Base-by-base conservation (phyloP, 1,140 invertebrate genomes). In the Mamestra configurata region DNA sequence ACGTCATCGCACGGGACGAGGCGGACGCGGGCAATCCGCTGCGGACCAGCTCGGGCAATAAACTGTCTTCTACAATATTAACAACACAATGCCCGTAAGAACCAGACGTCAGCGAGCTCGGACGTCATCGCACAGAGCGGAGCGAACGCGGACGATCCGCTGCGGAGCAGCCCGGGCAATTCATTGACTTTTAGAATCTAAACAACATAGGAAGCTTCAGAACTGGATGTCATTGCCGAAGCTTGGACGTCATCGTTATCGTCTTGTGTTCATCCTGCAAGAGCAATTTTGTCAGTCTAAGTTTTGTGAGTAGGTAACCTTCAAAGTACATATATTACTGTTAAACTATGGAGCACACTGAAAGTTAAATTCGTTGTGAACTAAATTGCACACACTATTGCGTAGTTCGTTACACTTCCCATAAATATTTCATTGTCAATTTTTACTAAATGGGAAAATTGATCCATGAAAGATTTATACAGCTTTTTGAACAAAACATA, bases 401-500 rank as follows among this genome's bases (percentile, higher is more conserved):
- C 11, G 49, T 70, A 70, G 66, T 49, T 70, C 66, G 66, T 70
- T 70, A 70, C 66, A 68, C 40, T 0, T 27, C 20, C 40, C 10
- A 68, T 68, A 49, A 70, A 70, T 46, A 49, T 70, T 70, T 43
- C 40, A 70, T 24, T 49, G 66, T 27, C 6, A 70, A 49, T 24
- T 46, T 24, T 46, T 7, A 49, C 66, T 27, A 40, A 20, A 43
- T 24, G 37, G 18, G 4, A 3, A 49, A 70, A 70, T 70, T 70
- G 66, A 49, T 70, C 49, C 20, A 70, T 70, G 43, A 49, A 49
- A 46, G 20, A 70, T 70, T 70, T 27, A 27, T 46, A 20, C 22
- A 4, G 22, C 11, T 70, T 49, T 68, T 70, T 70, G 40, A 49
- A 46, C 6, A 18, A 46, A 24, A 70, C 27, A 46, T 15, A 37